Percentiles rank a stretch among this genome's conserved stretches.
These are phyloP conservation scores for Thalpophila matura DNA, from an alignment of 2,888 invertebrate genomes.

Conservation along the genomic window DNA sequence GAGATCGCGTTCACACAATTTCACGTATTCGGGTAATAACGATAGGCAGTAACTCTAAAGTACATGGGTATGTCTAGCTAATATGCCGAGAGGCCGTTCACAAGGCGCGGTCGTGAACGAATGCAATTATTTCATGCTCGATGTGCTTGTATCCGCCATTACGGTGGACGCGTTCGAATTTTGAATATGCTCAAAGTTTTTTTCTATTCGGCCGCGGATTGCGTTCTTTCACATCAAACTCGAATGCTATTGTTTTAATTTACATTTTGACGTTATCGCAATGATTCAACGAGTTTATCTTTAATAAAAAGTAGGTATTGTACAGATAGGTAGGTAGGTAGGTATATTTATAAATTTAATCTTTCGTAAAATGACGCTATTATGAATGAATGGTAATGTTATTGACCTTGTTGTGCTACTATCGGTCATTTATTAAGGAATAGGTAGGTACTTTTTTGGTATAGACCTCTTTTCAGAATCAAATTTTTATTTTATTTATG, in stretches of 20 bases:
- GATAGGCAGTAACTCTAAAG: constrained; percentile 76
- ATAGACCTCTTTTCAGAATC: constrained; percentile 21
- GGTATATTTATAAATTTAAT: constrained; percentile 60
- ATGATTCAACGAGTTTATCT: constrained; percentile 54
- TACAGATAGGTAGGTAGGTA: constrained; percentile 24
- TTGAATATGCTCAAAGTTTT: constrained; percentile 60
- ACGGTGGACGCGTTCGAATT: constrained; percentile 73
- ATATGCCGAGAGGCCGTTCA: constrained; percentile 77
- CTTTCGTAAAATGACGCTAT: constrained; percentile 62
- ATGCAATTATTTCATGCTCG: constrained; percentile 87
- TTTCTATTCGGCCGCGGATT: constrained; percentile 8
- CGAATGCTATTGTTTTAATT: constrained; percentile 49
- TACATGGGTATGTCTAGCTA: constrained; percentile 77
- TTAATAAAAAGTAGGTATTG: constrained; percentile 25
- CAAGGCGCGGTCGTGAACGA: constrained; percentile 83
- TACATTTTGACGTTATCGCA: constrained; percentile 47
- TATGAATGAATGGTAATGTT: constrained; percentile 76
- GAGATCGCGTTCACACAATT: constrained; percentile 71
- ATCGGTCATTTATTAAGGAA: constrained; percentile 46
- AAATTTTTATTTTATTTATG: neutral
- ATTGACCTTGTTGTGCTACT: constrained; percentile 66
- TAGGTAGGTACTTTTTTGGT: constrained; percentile 32
- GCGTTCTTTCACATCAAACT: constrained; percentile 31
- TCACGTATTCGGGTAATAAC: constrained; percentile 80
- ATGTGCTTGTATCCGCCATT: constrained; percentile 83